A percentile compares a stretch with the other conserved stretches of the same genome.
phyloP scores from a whole-genome alignment of 2,888 invertebrate genomes.

The Cryptophagus acutangulus region DNA sequence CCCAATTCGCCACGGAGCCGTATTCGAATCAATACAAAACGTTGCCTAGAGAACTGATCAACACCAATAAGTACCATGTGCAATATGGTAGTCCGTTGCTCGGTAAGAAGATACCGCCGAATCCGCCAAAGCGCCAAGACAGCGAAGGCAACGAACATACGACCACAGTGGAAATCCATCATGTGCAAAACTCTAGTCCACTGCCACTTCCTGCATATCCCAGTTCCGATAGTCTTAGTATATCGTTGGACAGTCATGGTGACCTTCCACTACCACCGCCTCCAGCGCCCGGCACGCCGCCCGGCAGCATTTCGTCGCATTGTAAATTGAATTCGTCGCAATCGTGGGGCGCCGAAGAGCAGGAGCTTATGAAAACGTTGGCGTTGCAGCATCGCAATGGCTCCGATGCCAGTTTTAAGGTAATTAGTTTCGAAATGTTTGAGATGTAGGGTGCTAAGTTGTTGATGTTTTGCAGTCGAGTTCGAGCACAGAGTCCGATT shows the following conservation, averaged over 20 bases:
- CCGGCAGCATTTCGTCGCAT: slow-evolving; percentile 44
- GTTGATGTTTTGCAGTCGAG: slow-evolving; percentile 66
- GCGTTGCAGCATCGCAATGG: slow-evolving; percentile 64
- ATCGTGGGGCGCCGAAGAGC: slow-evolving; percentile 53
- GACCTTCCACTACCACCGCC: slow-evolving; percentile 60
- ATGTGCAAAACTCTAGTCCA: slow-evolving; percentile 54
- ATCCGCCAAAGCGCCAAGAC: slow-evolving; percentile 69
- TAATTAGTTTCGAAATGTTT: slow-evolving; percentile 39
- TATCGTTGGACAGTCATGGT: slow-evolving; percentile 51
- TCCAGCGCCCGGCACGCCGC: slow-evolving; percentile 60
- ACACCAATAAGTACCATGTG: slow-evolving; percentile 50
- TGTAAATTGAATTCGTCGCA: slow-evolving; percentile 52
- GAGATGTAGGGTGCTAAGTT: slow-evolving; percentile 5
- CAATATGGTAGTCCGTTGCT: slow-evolving; percentile 63
- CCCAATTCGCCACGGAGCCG: slow-evolving; percentile 46
- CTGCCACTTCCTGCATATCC: slow-evolving; percentile 61
- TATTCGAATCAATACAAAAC: slow-evolving; percentile 51
- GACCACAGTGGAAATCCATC: slow-evolving; percentile 48
- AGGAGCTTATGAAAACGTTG: slow-evolving; percentile 47
- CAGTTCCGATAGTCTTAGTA: slow-evolving; percentile 60
- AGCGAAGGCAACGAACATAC: slow-evolving; percentile 41
- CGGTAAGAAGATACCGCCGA: slow-evolving; percentile 73
- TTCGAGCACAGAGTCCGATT: slow-evolving; percentile 94
- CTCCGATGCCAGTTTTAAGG: slow-evolving; percentile 80
- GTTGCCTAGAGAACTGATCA: slow-evolving; percentile 51